These are phyloP conservation scores for Eurystomus glaucurus DNA, from an alignment of 2,797 vertebrate species.

Conservation along the genomic window DNA sequence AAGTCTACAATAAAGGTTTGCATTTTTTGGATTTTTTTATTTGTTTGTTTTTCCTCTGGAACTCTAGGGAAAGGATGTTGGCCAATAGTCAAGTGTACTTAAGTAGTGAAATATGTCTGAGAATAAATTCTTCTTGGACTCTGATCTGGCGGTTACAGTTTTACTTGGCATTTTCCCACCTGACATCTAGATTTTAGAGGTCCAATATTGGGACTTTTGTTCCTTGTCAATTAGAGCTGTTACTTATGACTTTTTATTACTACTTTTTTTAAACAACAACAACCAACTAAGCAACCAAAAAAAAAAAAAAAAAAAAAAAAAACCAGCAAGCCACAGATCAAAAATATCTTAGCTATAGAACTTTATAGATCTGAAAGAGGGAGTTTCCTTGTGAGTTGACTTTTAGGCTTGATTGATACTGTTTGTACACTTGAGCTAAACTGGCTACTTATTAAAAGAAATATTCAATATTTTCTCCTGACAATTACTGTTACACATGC, in stretches of 20 bases:
- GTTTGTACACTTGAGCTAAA: background rate
- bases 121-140: background rate
- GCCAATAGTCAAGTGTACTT: background rate
- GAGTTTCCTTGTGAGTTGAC: background rate
- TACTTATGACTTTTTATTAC: background rate
- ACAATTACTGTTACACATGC: background rate
- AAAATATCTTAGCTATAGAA: background rate
- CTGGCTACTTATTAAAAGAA: accelerated
- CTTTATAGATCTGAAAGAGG: background rate
- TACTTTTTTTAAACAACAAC: no score
- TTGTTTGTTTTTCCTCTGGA: background rate
- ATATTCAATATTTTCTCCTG: background rate
- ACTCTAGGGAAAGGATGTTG: background rate
- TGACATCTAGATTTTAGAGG: background rate
- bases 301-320: no score
- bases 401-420: background rate
- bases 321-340: no score
- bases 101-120: background rate
- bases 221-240: background rate
- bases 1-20: background rate
- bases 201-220: accelerated
- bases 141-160: background rate
- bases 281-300: no score
- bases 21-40: background rate
- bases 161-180: background rate